Conservation (phyloP, 2,888 invertebrate species). For the Fissipunctia ypsillon region DNA sequence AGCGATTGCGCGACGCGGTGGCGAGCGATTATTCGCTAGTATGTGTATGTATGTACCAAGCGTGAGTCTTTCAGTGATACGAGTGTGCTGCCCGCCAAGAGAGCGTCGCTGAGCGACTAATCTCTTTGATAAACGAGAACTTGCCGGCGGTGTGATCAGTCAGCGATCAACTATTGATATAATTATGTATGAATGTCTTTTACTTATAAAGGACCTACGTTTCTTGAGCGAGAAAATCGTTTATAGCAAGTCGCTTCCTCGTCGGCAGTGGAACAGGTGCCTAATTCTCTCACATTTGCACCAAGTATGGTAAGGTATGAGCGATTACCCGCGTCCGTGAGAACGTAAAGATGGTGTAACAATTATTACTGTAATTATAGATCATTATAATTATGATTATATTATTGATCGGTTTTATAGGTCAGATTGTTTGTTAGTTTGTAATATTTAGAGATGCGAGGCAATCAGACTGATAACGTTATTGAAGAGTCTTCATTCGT, state of each 20-base stretch:
- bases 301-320: slow-evolving; percentile 57
- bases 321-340: slow-evolving; percentile 52
- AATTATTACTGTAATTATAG: slow-evolving; percentile 59
- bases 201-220: too few relatives aligned
- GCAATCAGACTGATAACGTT: background rate
- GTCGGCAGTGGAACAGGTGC: background rate
- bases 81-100: background rate
- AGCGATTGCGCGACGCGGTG: background rate
- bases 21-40: background rate
- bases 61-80: too few relatives aligned
- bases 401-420: slow-evolving; percentile 47
- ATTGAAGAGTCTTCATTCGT: background rate
- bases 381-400: slow-evolving; percentile 50
- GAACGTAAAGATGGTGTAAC: slow-evolving; percentile 42
- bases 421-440: slow-evolving; percentile 46
- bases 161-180: too few relatives aligned
- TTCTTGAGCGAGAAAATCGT: background rate
- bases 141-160: background rate
- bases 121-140: background rate
- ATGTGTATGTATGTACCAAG: background rate
- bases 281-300: slow-evolving; percentile 47
- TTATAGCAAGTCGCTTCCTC: background rate
- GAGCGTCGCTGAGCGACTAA: background rate
- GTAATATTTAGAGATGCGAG: slow-evolving; percentile 14
- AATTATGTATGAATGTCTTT: too few relatives aligned